phyloP scores from a whole-genome alignment of 2,888 invertebrate genomes.

The Calameuta pallipes region DNA sequence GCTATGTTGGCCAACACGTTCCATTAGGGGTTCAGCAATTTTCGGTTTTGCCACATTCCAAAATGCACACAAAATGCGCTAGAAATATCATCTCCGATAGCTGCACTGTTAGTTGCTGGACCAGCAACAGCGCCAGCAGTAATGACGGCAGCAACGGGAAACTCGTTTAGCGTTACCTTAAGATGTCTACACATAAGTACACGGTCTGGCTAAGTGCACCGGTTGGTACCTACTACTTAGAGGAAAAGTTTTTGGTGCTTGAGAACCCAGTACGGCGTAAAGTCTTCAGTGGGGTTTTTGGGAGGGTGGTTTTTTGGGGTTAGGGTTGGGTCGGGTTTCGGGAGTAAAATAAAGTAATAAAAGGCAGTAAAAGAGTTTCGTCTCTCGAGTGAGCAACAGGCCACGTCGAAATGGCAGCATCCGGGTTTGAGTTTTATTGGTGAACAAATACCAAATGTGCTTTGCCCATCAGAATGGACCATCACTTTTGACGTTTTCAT shows the following conservation, averaged over 20 bases:
- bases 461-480: too few species aligned
- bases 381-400: slow-evolving; percentile 30
- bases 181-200: slow-evolving; percentile 4
- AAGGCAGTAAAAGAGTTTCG: slow-evolving; percentile 37
- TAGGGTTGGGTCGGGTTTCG: slow-evolving; percentile 29
- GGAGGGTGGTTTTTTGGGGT: too few species aligned
- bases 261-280: slow-evolving; percentile 41
- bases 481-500: too few species aligned
- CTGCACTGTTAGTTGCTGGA: too few species aligned
- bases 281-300: slow-evolving; percentile 29
- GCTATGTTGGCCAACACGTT: too few species aligned
- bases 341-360: slow-evolving; percentile 35
- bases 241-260: slow-evolving; percentile 45
- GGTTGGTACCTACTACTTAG: slow-evolving; percentile 32
- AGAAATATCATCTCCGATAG: too few species aligned
- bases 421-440: slow-evolving; percentile 11
- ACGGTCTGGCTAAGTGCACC: slow-evolving; percentile 35
- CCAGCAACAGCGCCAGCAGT: too few species aligned
- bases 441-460: background rate
- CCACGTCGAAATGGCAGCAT: slow-evolving; percentile 15
- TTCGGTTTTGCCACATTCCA: too few species aligned
- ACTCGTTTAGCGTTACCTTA: background rate
- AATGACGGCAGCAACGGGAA: too few species aligned
- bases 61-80: too few species aligned
- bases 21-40: too few species aligned